Percentiles rank a stretch among this genome's conserved stretches.
Conservation (phyloP, 2,113 vertebrate genomes). For the Bubo scandiacus region DNA sequence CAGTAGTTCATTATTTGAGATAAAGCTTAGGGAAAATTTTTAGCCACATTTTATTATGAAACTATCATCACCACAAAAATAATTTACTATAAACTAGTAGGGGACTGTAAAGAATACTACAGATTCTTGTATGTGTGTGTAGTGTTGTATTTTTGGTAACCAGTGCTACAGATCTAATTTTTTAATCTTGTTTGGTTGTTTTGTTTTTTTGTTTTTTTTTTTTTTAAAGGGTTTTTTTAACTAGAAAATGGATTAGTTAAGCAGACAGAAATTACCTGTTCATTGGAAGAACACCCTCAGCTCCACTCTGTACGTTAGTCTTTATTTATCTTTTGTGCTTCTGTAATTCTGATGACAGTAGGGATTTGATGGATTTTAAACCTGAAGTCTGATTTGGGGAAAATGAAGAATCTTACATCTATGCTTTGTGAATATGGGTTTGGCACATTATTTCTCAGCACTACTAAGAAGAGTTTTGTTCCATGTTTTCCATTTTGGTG, state of each 20-base stretch:
- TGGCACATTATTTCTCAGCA: background rate
- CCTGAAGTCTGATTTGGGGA: background rate
- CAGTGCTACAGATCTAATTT: background rate
- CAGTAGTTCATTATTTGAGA: background rate
- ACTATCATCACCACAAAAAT: background rate
- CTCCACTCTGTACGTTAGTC: background rate
- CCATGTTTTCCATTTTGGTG: background rate
- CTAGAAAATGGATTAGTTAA: background rate
- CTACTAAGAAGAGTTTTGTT: background rate
- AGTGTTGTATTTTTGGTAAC: background rate
- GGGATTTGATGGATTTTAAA: background rate
- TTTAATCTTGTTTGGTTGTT: background rate
- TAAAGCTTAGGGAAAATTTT: background rate
- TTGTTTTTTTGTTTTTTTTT: background rate
- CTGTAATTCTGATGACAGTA: background rate
- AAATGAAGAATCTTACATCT: background rate
- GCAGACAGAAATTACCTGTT: background rate
- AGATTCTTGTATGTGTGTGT: fast-evolving
- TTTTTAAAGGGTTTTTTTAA: background rate
- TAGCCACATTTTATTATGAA: background rate
- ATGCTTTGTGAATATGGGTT: background rate
- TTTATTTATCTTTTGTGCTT: background rate
- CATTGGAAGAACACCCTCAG: background rate
- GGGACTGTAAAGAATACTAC: background rate
- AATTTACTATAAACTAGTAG: background rate